phyloP scores from a whole-genome alignment of 2,113 vertebrate species.

The Cercopithecus mona region DNA sequence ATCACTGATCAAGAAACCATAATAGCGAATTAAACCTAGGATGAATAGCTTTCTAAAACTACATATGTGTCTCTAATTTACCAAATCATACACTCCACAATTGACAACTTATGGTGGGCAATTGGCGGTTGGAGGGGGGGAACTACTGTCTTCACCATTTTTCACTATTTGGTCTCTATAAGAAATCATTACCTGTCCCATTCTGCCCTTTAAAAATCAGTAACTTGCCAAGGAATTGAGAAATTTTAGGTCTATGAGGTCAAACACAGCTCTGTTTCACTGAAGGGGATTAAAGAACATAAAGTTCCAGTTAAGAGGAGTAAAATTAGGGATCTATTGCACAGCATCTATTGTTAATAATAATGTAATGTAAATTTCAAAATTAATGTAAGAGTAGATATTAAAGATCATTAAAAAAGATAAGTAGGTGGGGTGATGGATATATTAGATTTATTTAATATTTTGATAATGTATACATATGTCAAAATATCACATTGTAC shows the following conservation, averaged over 20 bases:
- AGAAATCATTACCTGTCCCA: not conserved
- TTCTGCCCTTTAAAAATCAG: not conserved
- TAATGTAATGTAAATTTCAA: not conserved
- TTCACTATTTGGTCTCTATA: not conserved
- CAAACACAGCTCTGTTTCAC: not conserved
- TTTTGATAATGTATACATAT: not conserved
- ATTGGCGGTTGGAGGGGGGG: accelerated
- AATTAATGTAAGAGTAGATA: not conserved
- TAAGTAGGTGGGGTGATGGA: not conserved
- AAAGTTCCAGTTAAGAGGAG: not conserved
- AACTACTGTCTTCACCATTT: not conserved
- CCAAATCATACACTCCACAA: not conserved
- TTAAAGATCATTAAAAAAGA: not conserved
- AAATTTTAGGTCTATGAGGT: not conserved
- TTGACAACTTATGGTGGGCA: not conserved
- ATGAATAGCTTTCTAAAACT: not conserved
- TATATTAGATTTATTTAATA: not conserved
- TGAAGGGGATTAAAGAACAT: not conserved
- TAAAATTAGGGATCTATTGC: not conserved
- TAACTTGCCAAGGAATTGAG: not conserved
- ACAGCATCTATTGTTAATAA: not conserved
- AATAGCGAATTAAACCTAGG: not conserved
- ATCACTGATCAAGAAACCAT: not conserved
- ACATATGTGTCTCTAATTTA: not conserved
- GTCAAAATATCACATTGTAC: not conserved